phyloP scores from a whole-genome alignment of 2,797 vertebrate species.

The Sebastes cheni region DNA sequence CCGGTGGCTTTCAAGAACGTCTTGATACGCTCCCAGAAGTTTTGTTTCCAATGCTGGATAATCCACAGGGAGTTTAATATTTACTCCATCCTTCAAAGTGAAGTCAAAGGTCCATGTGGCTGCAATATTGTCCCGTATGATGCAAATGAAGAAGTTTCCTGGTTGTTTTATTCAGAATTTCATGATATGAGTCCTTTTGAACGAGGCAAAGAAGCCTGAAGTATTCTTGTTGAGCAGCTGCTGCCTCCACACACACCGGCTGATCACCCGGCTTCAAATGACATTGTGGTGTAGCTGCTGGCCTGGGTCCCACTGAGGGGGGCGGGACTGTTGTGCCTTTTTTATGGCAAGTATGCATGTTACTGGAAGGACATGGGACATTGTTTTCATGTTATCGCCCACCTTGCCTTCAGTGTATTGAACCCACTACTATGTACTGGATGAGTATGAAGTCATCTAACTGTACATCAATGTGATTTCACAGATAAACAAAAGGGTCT shows the following conservation, averaged over 20 bases:
- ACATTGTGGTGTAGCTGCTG: conserved; percentile 70
- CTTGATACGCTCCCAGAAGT: conserved; percentile 12
- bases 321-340: conserved; percentile 47
- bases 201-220: conserved; percentile 47
- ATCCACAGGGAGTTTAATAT: conserved; percentile 17
- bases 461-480: neutral
- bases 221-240: conserved; percentile 68
- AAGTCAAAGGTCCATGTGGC: conserved; percentile 16
- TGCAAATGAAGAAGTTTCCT: neutral
- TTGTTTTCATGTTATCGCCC: conserved; percentile 10
- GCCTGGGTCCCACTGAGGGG: conserved; percentile 47
- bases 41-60: conserved; percentile 23
- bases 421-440: neutral
- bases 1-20: neutral
- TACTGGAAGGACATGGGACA: conserved; percentile 28
- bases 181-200: conserved; percentile 34
- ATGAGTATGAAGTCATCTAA: neutral
- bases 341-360: conserved; percentile 33
- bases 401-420: neutral
- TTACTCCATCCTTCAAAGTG: conserved; percentile 19
- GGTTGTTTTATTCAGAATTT: conserved; percentile 18
- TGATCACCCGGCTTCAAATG: conserved; percentile 69
- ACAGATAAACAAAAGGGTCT: neutral
- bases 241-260: conserved; percentile 57
- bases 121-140: neutral